A percentile compares a stretch with the other conserved stretches of the same genome.
phyloP scores from a whole-genome alignment of 2,888 invertebrate species.

The Morpho achilles region DNA sequence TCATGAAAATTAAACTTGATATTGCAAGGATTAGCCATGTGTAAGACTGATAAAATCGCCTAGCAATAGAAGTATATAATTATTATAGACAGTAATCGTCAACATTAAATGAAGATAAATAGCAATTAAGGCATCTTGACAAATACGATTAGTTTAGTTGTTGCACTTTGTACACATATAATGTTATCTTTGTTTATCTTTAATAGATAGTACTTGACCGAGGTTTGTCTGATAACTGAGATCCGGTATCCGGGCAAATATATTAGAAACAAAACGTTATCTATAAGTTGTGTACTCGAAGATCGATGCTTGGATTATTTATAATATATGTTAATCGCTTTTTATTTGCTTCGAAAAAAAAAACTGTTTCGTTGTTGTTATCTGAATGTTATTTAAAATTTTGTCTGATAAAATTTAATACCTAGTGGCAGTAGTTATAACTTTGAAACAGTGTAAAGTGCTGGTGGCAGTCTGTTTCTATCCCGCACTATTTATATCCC shows the following conservation, averaged over 20 bases:
- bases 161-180: constrained; percentile 28
- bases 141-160: constrained; percentile 27
- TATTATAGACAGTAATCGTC: constrained; percentile 3
- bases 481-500: too few relatives aligned
- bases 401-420: too few relatives aligned
- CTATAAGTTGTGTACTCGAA: background rate
- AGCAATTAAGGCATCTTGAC: constrained; percentile 20
- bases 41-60: background rate
- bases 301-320: background rate
- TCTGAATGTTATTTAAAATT: too few relatives aligned
- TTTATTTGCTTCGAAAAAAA: too few relatives aligned
- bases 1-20: too few relatives aligned
- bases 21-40: background rate
- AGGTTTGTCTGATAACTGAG: constrained; percentile 37
- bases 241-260: constrained; percentile 34
- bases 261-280: constrained; percentile 23
- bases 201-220: constrained; percentile 46
- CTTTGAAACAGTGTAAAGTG: too few relatives aligned
- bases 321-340: background rate
- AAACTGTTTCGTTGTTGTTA: too few relatives aligned
- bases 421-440: too few relatives aligned
- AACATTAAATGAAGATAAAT: constrained; percentile 13
- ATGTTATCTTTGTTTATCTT: constrained; percentile 41
- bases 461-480: too few relatives aligned
- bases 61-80: constrained; percentile 10